A percentile compares a stretch with the other conserved stretches of the same genome.
Evolutionary conservation across 2,888 invertebrate genomes (phyloP).

Genomic region (Fissipunctia ypsillon): DNA sequence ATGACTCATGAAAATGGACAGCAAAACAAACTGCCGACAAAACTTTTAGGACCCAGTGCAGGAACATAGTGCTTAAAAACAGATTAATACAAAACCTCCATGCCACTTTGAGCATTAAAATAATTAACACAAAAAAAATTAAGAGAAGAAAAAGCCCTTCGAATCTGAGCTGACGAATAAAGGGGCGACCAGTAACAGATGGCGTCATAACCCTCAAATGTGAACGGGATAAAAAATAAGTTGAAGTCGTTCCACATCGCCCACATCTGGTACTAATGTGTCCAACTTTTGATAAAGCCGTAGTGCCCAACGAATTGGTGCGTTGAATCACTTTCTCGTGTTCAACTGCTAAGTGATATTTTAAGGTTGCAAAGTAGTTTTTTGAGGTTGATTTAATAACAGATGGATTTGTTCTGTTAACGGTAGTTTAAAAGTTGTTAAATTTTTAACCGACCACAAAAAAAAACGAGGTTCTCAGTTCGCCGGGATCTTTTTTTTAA

Average conservation of each 20-base stretch:
- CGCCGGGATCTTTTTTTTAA: too few species aligned
- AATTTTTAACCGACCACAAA: too few species aligned
- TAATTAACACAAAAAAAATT: constrained; percentile 41
- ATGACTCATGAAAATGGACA: too few species aligned
- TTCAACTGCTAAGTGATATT: constrained; percentile 68
- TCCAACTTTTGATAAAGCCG: constrained; percentile 83
- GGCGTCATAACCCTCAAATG: constrained; percentile 69
- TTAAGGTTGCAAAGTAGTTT: constrained; percentile 48
- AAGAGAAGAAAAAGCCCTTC: constrained; percentile 27
- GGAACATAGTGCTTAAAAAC: neutral
- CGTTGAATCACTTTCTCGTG: constrained; percentile 77
- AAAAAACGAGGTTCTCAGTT: too few species aligned
- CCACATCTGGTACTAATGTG: constrained; percentile 81
- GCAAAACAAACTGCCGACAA: neutral
- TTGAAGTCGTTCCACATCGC: constrained; percentile 72
- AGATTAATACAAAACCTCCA: neutral
- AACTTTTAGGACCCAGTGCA: neutral
- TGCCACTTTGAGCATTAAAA: neutral
- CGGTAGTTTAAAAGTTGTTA: neutral
- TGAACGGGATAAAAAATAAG: constrained; percentile 75
- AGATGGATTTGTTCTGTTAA: neutral
- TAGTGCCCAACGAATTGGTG: constrained; percentile 76
- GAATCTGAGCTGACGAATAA: constrained; percentile 52
- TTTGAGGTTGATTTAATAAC: constrained; percentile 22
- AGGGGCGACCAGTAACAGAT: constrained; percentile 65